These are phyloP conservation scores for Podarcis cretensis DNA, from an alignment of 2,113 vertebrate species.

Conservation along the genomic window DNA sequence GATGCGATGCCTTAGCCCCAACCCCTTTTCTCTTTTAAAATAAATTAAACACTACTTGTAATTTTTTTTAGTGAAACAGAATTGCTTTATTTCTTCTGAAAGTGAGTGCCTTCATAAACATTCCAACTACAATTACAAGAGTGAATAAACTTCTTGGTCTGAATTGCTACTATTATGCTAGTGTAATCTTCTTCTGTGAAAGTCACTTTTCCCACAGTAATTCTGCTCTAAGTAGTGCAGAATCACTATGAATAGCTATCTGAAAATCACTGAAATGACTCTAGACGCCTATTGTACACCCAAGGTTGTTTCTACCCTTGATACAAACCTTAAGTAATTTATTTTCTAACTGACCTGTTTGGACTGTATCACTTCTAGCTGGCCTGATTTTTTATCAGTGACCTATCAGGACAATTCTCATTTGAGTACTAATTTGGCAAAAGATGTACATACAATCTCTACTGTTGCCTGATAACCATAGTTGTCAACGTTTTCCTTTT, in stretches of 20 bases:
- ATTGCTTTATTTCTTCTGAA: conserved; percentile 9
- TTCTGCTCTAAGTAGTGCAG: conserved; percentile 1
- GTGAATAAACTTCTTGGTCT: conserved; percentile 28
- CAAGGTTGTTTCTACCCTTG: background rate
- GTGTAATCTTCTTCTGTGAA: conserved; percentile 33
- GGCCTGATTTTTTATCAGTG: background rate
- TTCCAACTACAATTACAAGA: conserved; percentile 21
- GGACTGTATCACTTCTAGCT: background rate
- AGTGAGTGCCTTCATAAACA: conserved; percentile 18
- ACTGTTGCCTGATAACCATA: background rate
- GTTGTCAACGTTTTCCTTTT: no score
- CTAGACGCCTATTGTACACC: background rate
- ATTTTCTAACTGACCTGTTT: background rate
- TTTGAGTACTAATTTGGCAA: background rate
- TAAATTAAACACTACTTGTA: conserved; percentile 13
- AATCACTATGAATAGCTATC: conserved; percentile 18
- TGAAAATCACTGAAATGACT: conserved; percentile 15
- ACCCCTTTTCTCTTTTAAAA: background rate
- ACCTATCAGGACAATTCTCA: background rate
- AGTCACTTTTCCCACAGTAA: conserved; percentile 13
- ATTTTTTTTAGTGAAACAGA: conserved; percentile 12
- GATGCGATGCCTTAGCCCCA: background rate
- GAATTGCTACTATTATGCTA: conserved; percentile 21
- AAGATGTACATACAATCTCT: background rate
- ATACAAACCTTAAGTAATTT: background rate